Percentiles rank a stretch among this genome's conserved stretches.
These are phyloP conservation scores for Beroe ovata DNA, from an alignment of 37 sponge, comb jelly and placozoan genomes.

Conservation along the genomic window DNA sequence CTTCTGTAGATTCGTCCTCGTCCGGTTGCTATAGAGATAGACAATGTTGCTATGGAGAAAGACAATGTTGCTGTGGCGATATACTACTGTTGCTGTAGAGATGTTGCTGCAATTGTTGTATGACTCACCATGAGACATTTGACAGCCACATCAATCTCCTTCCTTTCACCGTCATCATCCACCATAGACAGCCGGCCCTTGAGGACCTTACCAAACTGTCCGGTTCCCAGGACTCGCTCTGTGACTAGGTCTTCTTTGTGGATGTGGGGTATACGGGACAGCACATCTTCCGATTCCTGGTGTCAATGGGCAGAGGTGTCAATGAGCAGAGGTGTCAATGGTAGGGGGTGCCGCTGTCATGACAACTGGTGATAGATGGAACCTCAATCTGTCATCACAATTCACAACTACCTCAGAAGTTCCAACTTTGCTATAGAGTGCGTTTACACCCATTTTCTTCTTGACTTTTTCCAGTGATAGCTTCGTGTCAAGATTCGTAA, in stretches of 20 bases:
- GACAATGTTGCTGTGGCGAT: too few relatives aligned
- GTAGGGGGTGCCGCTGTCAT: too few relatives aligned
- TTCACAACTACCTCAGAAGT: background rate
- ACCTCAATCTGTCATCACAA: background rate
- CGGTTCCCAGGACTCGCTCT: background rate
- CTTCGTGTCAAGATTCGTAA: background rate
- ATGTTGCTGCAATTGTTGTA: too few relatives aligned
- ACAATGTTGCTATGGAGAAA: too few relatives aligned
- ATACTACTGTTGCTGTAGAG: too few relatives aligned
- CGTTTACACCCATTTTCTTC: conserved; percentile 22
- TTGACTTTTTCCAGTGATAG: background rate
- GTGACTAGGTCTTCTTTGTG: conserved; percentile 5
- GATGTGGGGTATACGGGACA: background rate
- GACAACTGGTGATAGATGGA: too few relatives aligned
- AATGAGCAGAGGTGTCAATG: too few relatives aligned
- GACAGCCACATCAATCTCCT: conserved; percentile 20
- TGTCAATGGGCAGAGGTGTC: too few relatives aligned
- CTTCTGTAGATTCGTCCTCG: too few relatives aligned
- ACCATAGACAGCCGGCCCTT: background rate
- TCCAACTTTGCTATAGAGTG: background rate
- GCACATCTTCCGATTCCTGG: background rate
- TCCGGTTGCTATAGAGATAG: too few relatives aligned
- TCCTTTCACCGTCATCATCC: background rate
- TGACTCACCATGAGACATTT: conserved; percentile 6
- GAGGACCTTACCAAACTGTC: conserved; percentile 54